Base-by-base conservation (phyloP, 1,140 invertebrate species). In the Schlechtendalia chinensis region DNA sequence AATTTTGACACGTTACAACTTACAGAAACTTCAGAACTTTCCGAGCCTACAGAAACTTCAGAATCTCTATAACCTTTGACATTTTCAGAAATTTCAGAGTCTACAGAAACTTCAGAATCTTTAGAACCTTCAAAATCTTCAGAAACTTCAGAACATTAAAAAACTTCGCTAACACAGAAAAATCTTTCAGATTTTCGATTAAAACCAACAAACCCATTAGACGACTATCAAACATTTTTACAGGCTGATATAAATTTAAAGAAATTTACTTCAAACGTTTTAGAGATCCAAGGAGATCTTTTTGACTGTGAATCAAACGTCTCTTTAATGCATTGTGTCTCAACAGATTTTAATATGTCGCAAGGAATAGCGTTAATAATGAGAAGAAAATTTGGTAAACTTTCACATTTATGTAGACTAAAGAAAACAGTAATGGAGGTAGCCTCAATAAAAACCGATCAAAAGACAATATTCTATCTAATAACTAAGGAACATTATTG, bases 281-380 rank as follows among this genome's bases (percentile, higher is more conserved):
- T 29, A 3, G 80, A 81, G 74, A 47, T 81, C 0, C 11, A 39
- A 39, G 80, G 80, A 11, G 24, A 81, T 32, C 1, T 74, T n/a
- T 81, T 81, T 39, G n/a, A 47, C 1, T 5, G 3, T 10, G 19
- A n/a, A 0, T 0, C 12, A 2, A n/a, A 81, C 1, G 39, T 39
- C 4, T 1, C 53, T 19, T 53, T 74, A 17, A 54, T 54, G 22
- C 80, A 81, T 50, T 63, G 67, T 54, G 67, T 81, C 8, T 50
- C 67, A 6, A 17, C 53, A 19, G 67, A 81, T 54, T 45, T 81
- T 14, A 27, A 39, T 14, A 81, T 74, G 67, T 8, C 1, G 19
- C 22, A 32, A 17, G 80, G 80, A 8, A 63, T 81, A 22, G 67
- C n/a, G 67, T 1, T 11, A 59, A 10, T 0, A 45, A 2, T 39